phyloP scores from a whole-genome alignment of 2,888 invertebrate genomes.

The Caenorhabditis doughertyi region DNA sequence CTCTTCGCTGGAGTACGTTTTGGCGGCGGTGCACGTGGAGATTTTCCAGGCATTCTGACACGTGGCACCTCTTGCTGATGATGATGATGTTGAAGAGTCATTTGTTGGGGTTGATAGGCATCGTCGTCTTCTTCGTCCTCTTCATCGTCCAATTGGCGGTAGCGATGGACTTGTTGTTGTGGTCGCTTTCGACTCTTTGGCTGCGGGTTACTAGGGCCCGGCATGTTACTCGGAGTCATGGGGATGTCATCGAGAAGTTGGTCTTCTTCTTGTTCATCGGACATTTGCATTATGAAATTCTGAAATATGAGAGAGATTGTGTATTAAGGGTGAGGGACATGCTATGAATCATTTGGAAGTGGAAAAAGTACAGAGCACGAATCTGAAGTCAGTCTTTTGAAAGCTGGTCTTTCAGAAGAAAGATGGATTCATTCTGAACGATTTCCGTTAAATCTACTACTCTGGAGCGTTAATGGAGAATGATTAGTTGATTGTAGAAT shows the following conservation, averaged over 20 bases:
- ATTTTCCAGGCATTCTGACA: neutral
- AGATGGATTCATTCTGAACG: too few relatives aligned
- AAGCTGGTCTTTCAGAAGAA: too few relatives aligned
- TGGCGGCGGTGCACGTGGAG: neutral
- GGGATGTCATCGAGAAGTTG: neutral
- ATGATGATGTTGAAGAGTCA: neutral
- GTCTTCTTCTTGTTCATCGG: neutral
- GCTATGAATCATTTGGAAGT: too few relatives aligned
- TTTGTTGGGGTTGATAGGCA: neutral
- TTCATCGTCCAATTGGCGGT: neutral
- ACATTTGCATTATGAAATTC: neutral
- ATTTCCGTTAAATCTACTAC: too few relatives aligned
- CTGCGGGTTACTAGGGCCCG: neutral
- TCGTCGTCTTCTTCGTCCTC: neutral
- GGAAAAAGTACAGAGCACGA: too few relatives aligned
- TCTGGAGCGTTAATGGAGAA: too few relatives aligned
- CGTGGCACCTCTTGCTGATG: neutral
- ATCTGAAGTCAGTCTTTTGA: too few relatives aligned
- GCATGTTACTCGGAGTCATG: neutral
- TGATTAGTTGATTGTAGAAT: too few relatives aligned
- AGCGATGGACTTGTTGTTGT: neutral
- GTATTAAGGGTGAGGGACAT: too few relatives aligned
- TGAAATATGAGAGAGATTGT: too few relatives aligned
- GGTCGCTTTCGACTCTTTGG: neutral
- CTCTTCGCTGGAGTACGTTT: slow-evolving; percentile 3